Evolutionary conservation across 2,113 vertebrate species (phyloP).

Genomic region (Rhagologus leucostigma): DNA sequence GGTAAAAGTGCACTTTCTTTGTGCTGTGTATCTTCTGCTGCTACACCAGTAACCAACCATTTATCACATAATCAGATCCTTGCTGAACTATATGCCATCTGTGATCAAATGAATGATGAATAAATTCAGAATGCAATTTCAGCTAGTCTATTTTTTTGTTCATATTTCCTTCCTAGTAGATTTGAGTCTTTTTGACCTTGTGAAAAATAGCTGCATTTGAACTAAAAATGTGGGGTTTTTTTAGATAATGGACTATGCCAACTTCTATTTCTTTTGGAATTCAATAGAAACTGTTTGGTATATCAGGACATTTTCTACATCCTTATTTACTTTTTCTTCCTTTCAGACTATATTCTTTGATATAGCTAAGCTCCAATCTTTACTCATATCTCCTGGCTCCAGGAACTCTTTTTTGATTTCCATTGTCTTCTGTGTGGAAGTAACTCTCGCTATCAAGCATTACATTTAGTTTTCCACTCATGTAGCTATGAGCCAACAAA

Average conservation of each 20-base stretch:
- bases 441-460: slow-evolving; percentile 25
- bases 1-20: not conserved
- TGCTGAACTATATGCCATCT: slow-evolving; percentile 42
- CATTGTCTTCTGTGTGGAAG: slow-evolving; percentile 16
- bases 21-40: not conserved
- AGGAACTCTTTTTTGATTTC: slow-evolving; percentile 59
- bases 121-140: slow-evolving; percentile 54
- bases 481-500: slow-evolving; percentile 57
- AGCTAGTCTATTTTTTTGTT: slow-evolving; percentile 33
- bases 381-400: slow-evolving; percentile 42
- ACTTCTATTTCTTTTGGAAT: slow-evolving; percentile 65
- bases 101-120: slow-evolving; percentile 52
- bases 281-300: slow-evolving; percentile 17
- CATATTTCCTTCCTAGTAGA: slow-evolving; percentile 38
- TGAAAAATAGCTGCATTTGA: slow-evolving; percentile 67
- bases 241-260: slow-evolving; percentile 67
- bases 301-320: slow-evolving; percentile 49
- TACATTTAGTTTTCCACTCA: slow-evolving; percentile 59
- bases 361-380: slow-evolving; percentile 13
- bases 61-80: slow-evolving; percentile 24
- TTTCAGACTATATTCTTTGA: slow-evolving; percentile 15
- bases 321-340: slow-evolving; percentile 49
- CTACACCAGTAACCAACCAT: not conserved
- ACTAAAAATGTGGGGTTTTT: slow-evolving; percentile 64
- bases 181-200: slow-evolving; percentile 57